Percentiles rank a stretch among this genome's conserved stretches.
These are phyloP conservation scores for Drosophila ironensis DNA, from an alignment of 1,140 invertebrate species.

Conservation along the genomic window DNA sequence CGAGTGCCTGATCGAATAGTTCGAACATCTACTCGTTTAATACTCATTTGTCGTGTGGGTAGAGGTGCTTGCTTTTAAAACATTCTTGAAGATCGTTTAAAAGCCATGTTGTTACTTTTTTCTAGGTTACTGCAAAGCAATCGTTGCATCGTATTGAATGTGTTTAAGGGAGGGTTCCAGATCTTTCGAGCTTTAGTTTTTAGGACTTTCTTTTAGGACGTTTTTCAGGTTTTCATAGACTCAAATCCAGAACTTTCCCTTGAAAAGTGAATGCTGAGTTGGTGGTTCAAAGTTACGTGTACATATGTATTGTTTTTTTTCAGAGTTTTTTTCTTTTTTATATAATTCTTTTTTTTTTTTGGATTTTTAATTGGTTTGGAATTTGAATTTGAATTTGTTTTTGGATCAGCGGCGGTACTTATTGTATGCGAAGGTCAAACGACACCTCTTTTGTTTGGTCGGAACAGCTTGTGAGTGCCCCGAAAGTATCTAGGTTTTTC, in stretches of 20 bases:
- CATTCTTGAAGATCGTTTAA: no score
- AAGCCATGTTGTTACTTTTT: no score
- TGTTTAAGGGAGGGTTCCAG: no score
- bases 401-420: constrained; percentile 21
- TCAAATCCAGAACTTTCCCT: no score
- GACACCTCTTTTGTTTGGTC: constrained; percentile 23
- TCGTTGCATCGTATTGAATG: neutral
- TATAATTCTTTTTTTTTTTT: no score
- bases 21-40: no score
- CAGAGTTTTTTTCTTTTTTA: constrained; percentile 12
- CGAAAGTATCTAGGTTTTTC: constrained; percentile 53
- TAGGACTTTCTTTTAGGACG: no score
- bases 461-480: neutral
- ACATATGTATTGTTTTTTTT: constrained; percentile 64
- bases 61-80: no score
- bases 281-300: constrained; percentile 41
- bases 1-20: neutral
- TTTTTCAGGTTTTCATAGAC: no score
- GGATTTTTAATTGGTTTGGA: constrained; percentile 26
- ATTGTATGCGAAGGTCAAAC: constrained; percentile 80
- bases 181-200: no score
- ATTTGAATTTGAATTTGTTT: constrained; percentile 26
- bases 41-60: no score
- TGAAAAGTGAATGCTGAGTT: constrained; percentile 11
- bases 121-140: neutral